Evolutionary conservation across 2,113 vertebrate genomes (phyloP).

Genomic region (human): DNA sequence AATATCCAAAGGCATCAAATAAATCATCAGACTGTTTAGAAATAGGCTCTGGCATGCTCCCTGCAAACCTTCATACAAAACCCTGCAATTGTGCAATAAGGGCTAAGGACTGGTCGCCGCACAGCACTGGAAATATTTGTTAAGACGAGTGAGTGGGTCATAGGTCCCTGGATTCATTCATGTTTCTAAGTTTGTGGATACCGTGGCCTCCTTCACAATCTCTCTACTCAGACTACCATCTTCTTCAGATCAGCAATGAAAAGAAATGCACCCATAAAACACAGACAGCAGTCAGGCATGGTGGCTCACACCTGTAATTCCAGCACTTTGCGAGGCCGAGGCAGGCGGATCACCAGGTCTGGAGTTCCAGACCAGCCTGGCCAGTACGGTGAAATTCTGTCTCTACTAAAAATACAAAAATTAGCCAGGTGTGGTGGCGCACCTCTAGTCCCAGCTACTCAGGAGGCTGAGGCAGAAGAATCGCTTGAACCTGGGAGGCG

Average conservation of each 20-base stretch:
- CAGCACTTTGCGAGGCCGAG: too few species aligned
- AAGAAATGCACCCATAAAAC: background rate
- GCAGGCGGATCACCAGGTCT: too few species aligned
- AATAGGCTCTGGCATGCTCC: slow-evolving; percentile 56
- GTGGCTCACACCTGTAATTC: too few species aligned
- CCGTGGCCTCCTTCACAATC: background rate
- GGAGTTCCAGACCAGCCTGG: too few species aligned
- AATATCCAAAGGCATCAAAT: slow-evolving; percentile 77
- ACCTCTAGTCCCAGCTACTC: too few species aligned
- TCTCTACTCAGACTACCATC: background rate
- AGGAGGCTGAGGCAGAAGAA: too few species aligned
- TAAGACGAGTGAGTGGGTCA: background rate
- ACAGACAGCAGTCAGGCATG: rapidly evolving
- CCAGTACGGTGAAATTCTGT: too few species aligned
- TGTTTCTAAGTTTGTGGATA: background rate
- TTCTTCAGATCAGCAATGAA: background rate
- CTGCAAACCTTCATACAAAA: slow-evolving; percentile 47
- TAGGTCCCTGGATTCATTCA: background rate
- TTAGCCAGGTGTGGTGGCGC: too few species aligned
- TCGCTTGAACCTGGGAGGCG: too few species aligned
- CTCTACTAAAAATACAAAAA: too few species aligned
- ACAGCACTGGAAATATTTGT: background rate
- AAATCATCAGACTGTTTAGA: slow-evolving; percentile 76
- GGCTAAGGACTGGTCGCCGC: background rate
- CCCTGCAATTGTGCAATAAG: background rate